Conservation (phyloP, 2,888 invertebrate genomes). For the Tryphoninae sp. region DNA sequence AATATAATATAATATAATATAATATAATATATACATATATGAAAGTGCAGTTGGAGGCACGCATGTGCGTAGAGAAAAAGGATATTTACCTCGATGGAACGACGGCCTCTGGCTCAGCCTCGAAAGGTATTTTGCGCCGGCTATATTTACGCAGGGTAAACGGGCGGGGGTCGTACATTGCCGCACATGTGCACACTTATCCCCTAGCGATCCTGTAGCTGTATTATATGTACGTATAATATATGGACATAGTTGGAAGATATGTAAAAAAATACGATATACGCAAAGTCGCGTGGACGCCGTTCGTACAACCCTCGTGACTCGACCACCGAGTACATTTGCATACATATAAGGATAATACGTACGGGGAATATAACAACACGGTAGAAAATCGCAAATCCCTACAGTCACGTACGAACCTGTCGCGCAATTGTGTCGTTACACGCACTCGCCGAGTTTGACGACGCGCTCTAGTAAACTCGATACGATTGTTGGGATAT, state of each 20-base stretch:
- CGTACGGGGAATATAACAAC: background rate
- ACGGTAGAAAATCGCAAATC: conserved; percentile 13
- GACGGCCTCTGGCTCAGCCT: conserved; percentile 76
- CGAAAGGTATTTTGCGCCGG: conserved; percentile 75
- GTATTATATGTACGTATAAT: background rate
- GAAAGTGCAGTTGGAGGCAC: conserved; percentile 15
- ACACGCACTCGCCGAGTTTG: conserved; percentile 7
- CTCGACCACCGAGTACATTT: background rate
- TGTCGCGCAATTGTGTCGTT: conserved; percentile 10
- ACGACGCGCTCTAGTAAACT: conserved; percentile 33
- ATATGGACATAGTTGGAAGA: background rate
- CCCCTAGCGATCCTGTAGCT: background rate
- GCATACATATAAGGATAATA: background rate
- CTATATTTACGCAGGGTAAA: conserved; percentile 75
- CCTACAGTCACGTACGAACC: background rate
- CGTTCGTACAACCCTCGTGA: conserved; percentile 8
- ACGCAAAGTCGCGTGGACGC: conserved; percentile 15
- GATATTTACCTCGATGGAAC: conserved; percentile 70
- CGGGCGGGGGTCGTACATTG: conserved; percentile 60
- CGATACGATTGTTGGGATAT: background rate
- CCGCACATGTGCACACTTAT: conserved; percentile 10
- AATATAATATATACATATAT: background rate
- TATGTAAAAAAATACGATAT: conserved; percentile 10
- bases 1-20: too few relatives aligned
- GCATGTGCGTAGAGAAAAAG: conserved; percentile 23